phyloP scores from a whole-genome alignment of 2,113 vertebrate species.

The Chaetura pelagica region DNA sequence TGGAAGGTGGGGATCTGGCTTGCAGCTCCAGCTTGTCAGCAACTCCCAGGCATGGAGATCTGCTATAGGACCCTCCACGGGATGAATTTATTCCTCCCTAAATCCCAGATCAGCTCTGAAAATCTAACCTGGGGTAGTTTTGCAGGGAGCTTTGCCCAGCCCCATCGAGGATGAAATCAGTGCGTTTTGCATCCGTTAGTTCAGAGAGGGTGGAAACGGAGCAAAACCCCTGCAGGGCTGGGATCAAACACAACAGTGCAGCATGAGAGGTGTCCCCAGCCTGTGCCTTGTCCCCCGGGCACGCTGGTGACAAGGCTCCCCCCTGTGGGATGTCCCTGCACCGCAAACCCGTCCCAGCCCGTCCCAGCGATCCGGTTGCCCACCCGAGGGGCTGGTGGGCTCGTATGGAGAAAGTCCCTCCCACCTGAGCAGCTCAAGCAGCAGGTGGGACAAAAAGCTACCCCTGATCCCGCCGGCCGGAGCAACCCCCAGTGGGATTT shows the following conservation, averaged over 20 bases:
- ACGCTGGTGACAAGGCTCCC: slow-evolving; percentile 36
- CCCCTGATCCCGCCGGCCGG: rapidly evolving
- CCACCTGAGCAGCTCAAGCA: rapidly evolving
- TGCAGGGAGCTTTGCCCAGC: background rate
- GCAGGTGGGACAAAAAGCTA: background rate
- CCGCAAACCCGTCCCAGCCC: background rate
- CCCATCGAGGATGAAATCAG: background rate
- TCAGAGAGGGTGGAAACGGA: rapidly evolving
- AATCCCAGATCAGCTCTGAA: background rate
- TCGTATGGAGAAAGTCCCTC: background rate
- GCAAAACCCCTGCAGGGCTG: rapidly evolving
- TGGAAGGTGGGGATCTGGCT: rapidly evolving
- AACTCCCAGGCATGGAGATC: background rate
- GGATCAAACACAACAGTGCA: rapidly evolving
- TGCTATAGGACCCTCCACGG: rapidly evolving
- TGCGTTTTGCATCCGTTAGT: rapidly evolving
- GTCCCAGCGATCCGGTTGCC: background rate
- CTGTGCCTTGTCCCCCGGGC: rapidly evolving
- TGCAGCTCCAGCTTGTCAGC: background rate
- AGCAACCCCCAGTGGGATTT: too few species aligned
- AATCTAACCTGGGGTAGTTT: background rate
- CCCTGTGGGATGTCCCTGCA: slow-evolving; percentile 30
- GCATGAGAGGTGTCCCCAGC: background rate
- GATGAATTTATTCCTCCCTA: background rate
- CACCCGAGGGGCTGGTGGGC: background rate